Percentiles rank a stretch among this genome's conserved stretches.
These are phyloP conservation scores for Stenurella melanura DNA, from an alignment of 2,888 invertebrate species.

Conservation along the genomic window DNA sequence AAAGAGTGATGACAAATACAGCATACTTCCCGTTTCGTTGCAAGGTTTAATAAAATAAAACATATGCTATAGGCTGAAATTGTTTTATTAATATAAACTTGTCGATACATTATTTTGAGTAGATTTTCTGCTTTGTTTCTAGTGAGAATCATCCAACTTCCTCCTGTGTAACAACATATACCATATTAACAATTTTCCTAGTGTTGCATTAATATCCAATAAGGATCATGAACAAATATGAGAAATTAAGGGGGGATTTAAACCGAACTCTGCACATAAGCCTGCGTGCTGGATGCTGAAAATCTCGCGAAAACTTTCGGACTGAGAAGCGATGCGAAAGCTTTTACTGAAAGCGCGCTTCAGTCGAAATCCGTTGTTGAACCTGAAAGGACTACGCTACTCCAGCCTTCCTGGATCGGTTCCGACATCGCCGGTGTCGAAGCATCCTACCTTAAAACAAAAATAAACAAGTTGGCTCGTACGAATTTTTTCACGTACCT, in stretches of 20 bases:
- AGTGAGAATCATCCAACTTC: too few species aligned
- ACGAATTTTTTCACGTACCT: neutral
- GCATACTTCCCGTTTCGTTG: too few species aligned
- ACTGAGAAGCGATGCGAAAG: slow-evolving; percentile 1
- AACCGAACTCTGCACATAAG: slow-evolving; percentile 10
- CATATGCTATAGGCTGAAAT: too few species aligned
- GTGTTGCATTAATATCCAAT: neutral
- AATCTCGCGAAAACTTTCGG: slow-evolving; percentile 33
- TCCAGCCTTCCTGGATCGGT: neutral
- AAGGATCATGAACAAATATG: neutral
- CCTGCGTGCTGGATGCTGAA: slow-evolving; percentile 30
- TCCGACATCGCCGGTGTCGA: slow-evolving; percentile 5
- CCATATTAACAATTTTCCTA: too few species aligned
- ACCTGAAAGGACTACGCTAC: slow-evolving; percentile 16
- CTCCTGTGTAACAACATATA: too few species aligned
- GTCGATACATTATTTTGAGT: too few species aligned
- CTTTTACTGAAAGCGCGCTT: slow-evolving; percentile 35
- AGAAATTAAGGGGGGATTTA: neutral
- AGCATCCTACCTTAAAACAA: neutral
- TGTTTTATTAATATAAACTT: too few species aligned
- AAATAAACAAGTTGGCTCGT: neutral
- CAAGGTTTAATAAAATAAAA: too few species aligned
- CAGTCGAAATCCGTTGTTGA: slow-evolving; percentile 27
- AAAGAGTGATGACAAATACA: too few species aligned
- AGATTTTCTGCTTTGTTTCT: too few species aligned